A percentile compares a stretch with the other conserved stretches of the same genome.
These are phyloP conservation scores for Fabriciana adippe DNA, from an alignment of 2,888 invertebrate genomes.

Conservation along the genomic window DNA sequence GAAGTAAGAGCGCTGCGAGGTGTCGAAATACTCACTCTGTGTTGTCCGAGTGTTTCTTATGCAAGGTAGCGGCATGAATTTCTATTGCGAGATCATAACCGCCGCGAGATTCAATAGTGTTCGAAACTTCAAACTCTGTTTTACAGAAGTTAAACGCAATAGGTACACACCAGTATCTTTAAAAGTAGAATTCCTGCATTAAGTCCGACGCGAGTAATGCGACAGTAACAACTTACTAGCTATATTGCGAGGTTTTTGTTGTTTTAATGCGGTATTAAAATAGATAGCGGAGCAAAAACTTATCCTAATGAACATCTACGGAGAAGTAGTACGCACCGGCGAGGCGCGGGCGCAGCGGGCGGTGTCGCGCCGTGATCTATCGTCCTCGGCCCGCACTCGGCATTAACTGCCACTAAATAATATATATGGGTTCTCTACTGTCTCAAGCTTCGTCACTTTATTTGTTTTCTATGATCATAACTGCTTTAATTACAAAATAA, in stretches of 20 bases:
- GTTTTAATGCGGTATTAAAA: conserved; percentile 24
- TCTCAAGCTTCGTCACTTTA: conserved; percentile 10
- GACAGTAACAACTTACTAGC: conserved; percentile 12
- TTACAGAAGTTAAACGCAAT: background rate
- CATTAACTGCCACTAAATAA: conserved; percentile 24
- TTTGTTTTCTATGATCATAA: background rate
- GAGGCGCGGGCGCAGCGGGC: conserved; percentile 30
- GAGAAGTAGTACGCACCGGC: conserved; percentile 11
- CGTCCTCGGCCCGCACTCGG: conserved; percentile 1
- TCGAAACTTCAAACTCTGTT: background rate
- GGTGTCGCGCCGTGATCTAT: conserved; percentile 18
- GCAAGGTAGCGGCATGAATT: background rate
- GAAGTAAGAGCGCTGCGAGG: conserved; percentile 4
- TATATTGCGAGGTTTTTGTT: conserved; percentile 12
- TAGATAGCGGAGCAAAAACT: conserved; percentile 28
- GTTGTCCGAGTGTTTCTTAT: conserved; percentile 2
- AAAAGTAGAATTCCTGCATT: background rate
- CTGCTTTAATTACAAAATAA: background rate
- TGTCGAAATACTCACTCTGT: conserved; percentile 3
- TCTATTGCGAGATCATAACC: background rate
- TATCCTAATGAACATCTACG: conserved; percentile 28
- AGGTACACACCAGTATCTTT: background rate
- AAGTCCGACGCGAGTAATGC: background rate
- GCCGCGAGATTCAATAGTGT: background rate
- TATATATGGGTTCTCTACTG: conserved; percentile 12